These are phyloP conservation scores for Drosophila nigricruria DNA, from an alignment of 2,888 invertebrate genomes.

Conservation along the genomic window DNA sequence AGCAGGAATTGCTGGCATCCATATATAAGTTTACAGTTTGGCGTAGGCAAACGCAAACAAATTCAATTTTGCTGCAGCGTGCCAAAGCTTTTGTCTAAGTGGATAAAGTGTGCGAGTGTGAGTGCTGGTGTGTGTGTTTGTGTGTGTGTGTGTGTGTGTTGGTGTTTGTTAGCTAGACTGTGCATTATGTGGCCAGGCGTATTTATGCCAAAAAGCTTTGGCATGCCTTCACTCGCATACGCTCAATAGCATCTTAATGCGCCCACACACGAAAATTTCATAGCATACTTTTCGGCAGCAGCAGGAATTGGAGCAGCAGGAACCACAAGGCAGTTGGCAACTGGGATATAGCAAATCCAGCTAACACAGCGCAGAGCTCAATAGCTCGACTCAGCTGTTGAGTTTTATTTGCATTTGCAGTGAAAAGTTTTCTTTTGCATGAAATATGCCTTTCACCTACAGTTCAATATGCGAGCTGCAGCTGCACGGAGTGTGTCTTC, in stretches of 20 bases:
- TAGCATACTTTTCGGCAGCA: conserved; percentile 49
- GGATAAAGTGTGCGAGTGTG: conserved; percentile 19
- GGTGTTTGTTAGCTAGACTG: conserved; percentile 29
- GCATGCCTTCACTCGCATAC: conserved; percentile 53
- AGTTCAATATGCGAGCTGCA: conserved; percentile 29
- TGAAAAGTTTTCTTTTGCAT: conserved; percentile 46
- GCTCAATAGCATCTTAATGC: conserved; percentile 62
- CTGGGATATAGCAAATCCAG: conserved; percentile 35
- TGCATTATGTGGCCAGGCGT: conserved; percentile 65
- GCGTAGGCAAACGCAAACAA: conserved; percentile 51
- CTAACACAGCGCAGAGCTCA: conserved; percentile 21
- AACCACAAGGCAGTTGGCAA: conserved; percentile 7
- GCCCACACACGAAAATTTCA: conserved; percentile 48
- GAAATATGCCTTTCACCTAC: conserved; percentile 50
- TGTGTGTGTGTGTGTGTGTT: conserved; percentile 4
- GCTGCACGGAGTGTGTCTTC: conserved; percentile 11
- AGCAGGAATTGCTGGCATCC: conserved; percentile 3
- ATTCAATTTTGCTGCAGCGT: conserved; percentile 63
- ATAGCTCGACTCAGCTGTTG: conserved; percentile 30
- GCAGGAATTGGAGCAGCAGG: background rate
- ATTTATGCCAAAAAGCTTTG: conserved; percentile 69
- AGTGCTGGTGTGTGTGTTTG: conserved; percentile 13
- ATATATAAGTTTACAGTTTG: conserved; percentile 29
- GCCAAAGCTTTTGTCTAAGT: conserved; percentile 54
- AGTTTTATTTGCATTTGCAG: conserved; percentile 36